Evolutionary conservation across 92 coral and sea anemone genomes (phyloP).

Genomic region (Palythoa grandiflora): DNA sequence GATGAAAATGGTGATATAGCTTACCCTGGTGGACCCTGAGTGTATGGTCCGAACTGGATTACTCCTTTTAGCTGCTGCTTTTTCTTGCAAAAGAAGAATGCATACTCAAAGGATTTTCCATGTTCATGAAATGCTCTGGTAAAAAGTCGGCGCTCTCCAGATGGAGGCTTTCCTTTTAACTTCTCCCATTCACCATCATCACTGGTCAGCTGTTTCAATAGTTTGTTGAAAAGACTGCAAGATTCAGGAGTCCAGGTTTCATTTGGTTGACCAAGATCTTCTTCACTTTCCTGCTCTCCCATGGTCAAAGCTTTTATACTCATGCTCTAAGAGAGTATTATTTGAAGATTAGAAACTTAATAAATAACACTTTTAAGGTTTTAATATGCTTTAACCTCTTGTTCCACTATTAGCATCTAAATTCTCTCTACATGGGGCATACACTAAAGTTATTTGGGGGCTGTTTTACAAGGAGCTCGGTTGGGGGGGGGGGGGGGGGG

Average conservation of each 20-base stretch:
- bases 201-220: slow-evolving; percentile 50
- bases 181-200: slow-evolving; percentile 73
- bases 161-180: neutral
- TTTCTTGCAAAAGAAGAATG: slow-evolving; percentile 62
- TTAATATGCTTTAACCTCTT: too few relatives aligned
- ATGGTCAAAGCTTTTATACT: slow-evolving; percentile 36
- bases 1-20: too few relatives aligned
- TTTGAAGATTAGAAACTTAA: too few relatives aligned
- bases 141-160: slow-evolving; percentile 64
- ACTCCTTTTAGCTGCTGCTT: slow-evolving; percentile 13
- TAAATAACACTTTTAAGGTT: too few relatives aligned
- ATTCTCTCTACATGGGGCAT: too few relatives aligned
- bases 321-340: slow-evolving; percentile 27
- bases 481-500: too few relatives aligned
- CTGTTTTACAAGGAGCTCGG: too few relatives aligned
- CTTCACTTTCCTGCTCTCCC: slow-evolving; percentile 13
- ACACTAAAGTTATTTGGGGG: too few relatives aligned
- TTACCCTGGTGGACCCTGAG: too few relatives aligned
- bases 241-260: slow-evolving; percentile 73
- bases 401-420: too few relatives aligned
- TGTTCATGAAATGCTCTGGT: slow-evolving; percentile 57
- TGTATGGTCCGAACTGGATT: too few relatives aligned
- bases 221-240: slow-evolving; percentile 64
- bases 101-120: slow-evolving; percentile 85
- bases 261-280: slow-evolving; percentile 65